These are phyloP conservation scores for Notospermus geniculatus DNA, from an alignment of 1,140 invertebrate genomes.

Conservation along the genomic window DNA sequence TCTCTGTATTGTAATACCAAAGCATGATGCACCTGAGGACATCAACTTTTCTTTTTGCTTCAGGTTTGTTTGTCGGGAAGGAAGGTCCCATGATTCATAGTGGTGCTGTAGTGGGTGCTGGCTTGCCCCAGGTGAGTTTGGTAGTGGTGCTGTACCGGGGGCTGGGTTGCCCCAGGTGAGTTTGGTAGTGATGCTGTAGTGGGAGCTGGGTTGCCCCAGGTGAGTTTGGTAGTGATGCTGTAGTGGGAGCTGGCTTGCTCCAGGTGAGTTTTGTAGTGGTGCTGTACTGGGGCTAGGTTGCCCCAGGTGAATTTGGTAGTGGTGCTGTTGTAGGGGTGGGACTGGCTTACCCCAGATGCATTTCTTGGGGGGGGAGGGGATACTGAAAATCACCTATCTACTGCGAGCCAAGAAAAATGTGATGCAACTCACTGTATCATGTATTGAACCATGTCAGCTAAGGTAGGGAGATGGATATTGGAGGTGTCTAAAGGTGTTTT, in stretches of 20 bases:
- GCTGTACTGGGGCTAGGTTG: neutral
- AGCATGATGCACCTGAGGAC: too few relatives aligned
- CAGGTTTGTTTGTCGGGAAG: slow-evolving; percentile 59
- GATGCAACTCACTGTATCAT: too few relatives aligned
- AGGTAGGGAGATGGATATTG: too few relatives aligned
- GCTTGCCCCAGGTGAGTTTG: slow-evolving; percentile 85
- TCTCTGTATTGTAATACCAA: too few relatives aligned
- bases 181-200: slow-evolving; percentile 84
- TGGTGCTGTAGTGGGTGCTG: slow-evolving; percentile 93
- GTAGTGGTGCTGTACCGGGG: too few relatives aligned
- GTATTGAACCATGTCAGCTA: too few relatives aligned
- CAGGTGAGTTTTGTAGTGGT: slow-evolving; percentile 65
- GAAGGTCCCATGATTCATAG: slow-evolving; percentile 99
- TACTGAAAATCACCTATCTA: too few relatives aligned
- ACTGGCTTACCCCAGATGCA: slow-evolving; percentile 94
- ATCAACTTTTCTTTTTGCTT: slow-evolving; percentile 11
- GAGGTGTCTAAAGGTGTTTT: too few relatives aligned
- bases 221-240: slow-evolving; percentile 75
- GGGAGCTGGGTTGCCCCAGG: slow-evolving; percentile 95
- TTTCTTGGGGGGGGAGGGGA: too few relatives aligned
- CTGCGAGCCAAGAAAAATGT: too few relatives aligned
- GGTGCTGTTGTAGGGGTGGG: slow-evolving; percentile 95
- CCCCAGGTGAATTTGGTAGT: slow-evolving; percentile 59
- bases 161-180: slow-evolving; percentile 27
- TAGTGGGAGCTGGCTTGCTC: slow-evolving; percentile 95